Evolutionary conservation across 2,888 invertebrate genomes (phyloP), one percentile per base, ranked within the genome.

Genomic region (Sphaeridia pumilis): DNA sequence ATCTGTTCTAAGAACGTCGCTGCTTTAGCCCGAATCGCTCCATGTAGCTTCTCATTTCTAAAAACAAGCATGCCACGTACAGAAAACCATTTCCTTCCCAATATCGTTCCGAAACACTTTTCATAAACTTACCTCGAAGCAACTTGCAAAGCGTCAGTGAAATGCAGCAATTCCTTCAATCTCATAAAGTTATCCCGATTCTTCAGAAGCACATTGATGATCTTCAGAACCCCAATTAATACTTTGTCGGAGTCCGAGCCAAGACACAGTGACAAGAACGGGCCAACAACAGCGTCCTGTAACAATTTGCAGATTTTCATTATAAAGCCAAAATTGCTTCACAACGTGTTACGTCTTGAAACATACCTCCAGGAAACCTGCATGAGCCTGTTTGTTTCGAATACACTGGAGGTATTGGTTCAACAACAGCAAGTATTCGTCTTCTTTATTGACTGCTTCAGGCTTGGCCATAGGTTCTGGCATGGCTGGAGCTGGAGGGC

Each of bases 251-350:
- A 53, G 3, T 54, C 55, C 20, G 59, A 59, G 2, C 47, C 58
- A 24, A 61, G 27, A 27, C 52, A 59, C 21, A 60, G 41, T 4
- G 61, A 55, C 12, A 60, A 35, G 41, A 58, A 59, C 17, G 57
- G 55, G 10, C 52, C 51, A 12, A 58, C 46, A 4, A 53, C 53
- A 10, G 27, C 25, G 24, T 61, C 63, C 63, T 60, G 35, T 20
- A 22, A 28, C 26, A 3, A 27, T 45, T 25, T 44, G 24, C 10
- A 44, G 2, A 2, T 47, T 2, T 31, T 31, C 14, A 10, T 34
- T 27, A 26, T 26, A 14, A 25, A 45, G 31, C 45, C 25, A 25
- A n/a, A 46, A 27, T n/a, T 46, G 25, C 31, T 4, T 17, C 20
- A n/a, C 24, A 46, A 27, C 2, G 21, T 27, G 31, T 7, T 21